Conservation (phyloP, 2,797 vertebrate genomes). For the Benthosema pterotum region DNA sequence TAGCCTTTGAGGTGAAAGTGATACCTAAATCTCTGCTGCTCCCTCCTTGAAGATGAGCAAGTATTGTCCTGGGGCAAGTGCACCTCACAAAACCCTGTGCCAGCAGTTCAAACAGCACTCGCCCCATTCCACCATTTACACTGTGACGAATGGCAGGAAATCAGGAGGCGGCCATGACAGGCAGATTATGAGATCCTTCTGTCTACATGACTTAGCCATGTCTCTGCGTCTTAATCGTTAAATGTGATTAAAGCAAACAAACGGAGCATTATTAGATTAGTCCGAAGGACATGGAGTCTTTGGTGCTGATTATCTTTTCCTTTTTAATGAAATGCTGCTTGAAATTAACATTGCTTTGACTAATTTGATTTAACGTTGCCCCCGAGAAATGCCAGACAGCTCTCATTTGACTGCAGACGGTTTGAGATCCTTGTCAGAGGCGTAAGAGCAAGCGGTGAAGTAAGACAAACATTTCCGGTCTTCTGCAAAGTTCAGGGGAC, state of each 20-base stretch:
- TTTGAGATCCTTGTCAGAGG: slow-evolving; percentile 71
- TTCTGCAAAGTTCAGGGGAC: slow-evolving; percentile 66
- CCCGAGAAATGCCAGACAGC: slow-evolving; percentile 71
- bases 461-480: slow-evolving; percentile 57
- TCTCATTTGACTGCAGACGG: slow-evolving; percentile 66
- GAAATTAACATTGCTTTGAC: slow-evolving; percentile 78
- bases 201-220: slow-evolving; percentile 70
- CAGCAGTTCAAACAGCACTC: slow-evolving; percentile 47
- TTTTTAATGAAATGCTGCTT: slow-evolving; percentile 80
- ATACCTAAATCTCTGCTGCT: slow-evolving; percentile 40
- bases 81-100: slow-evolving; percentile 39
- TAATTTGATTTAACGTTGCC: slow-evolving; percentile 78
- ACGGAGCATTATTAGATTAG: slow-evolving; percentile 79
- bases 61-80: slow-evolving; percentile 47
- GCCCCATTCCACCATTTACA: slow-evolving; percentile 33
- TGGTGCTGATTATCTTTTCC: slow-evolving; percentile 75
- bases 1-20: slow-evolving; percentile 47
- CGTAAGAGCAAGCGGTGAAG: slow-evolving; percentile 54
- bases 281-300: slow-evolving; percentile 76
- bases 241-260: slow-evolving; percentile 83
- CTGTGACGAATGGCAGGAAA: slow-evolving; percentile 79
- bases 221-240: slow-evolving; percentile 71
- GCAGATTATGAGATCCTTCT: slow-evolving; percentile 74
- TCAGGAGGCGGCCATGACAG: slow-evolving; percentile 72
- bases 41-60: slow-evolving; percentile 50